Percentiles rank a stretch among this genome's conserved stretches.
Evolutionary conservation across 2,113 vertebrate species (phyloP).

Genomic region (Apteryx mantelli): DNA sequence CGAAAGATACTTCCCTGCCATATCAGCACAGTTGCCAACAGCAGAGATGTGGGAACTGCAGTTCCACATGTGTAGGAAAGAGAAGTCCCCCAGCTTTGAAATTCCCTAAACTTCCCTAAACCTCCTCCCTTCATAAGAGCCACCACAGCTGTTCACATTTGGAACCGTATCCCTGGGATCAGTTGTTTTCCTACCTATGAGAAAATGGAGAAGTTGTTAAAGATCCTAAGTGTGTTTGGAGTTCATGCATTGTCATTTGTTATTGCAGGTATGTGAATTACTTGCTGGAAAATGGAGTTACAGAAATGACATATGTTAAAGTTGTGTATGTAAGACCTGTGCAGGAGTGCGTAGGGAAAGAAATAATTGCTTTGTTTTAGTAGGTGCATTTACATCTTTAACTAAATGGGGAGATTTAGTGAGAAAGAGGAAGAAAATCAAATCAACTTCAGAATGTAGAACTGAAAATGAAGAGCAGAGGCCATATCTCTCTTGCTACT

Average conservation of each 20-base stretch:
- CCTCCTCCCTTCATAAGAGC: background rate
- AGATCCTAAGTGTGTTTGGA: background rate
- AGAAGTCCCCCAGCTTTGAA: background rate
- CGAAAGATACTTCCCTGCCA: background rate
- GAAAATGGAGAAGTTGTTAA: background rate
- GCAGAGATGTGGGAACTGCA: background rate
- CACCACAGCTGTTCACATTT: background rate
- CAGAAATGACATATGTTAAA: background rate
- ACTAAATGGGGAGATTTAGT: conserved; percentile 1
- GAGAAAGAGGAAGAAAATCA: background rate
- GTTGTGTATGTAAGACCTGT: background rate
- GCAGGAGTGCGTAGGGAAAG: background rate
- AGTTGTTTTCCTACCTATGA: background rate
- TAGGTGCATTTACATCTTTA: background rate
- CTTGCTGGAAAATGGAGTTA: background rate
- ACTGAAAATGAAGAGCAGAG: background rate
- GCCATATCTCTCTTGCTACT: background rate
- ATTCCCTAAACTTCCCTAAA: background rate
- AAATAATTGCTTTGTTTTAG: background rate
- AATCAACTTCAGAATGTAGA: background rate
- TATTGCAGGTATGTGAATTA: background rate
- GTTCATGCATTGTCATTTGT: background rate
- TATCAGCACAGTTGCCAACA: background rate
- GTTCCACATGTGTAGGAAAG: background rate
- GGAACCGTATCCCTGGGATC: background rate